Base-by-base conservation (phyloP, 2,113 vertebrate species). In the Trematomus loennbergii region DNA sequence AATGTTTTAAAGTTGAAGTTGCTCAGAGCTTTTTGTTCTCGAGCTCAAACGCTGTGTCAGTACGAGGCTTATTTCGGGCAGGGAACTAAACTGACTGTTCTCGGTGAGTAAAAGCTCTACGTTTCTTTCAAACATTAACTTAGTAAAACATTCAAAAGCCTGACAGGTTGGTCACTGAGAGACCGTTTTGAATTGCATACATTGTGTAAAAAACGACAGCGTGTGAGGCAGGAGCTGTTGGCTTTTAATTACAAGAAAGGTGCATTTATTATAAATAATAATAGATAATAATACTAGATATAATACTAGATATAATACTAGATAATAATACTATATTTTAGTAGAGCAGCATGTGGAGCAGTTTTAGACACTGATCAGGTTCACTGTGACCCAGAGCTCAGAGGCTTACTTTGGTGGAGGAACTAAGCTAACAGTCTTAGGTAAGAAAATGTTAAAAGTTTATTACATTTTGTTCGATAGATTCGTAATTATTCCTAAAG, bases 91-190 rank as follows among this genome's bases (percentile, higher is more conserved):
- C 64, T 86, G 60, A 84, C 86, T 12, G 86, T 90, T 85, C 88
- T 94, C 1, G 93, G 94, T 93, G 66, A 95, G 92, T 94, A 65
- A 59, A 16, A 20, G 4, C 0, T 74, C 25, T 17, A 40, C 12
- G 25, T 12, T 18, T n/a, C 20, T 46, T 61, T 8, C 25, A 29
- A 29, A 46, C 18, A n/a, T 16, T 2, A 43, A 22, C 17, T 7
- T 13, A 25, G n/a, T 20, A 46, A 18, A 45, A 16, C 7, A 10
- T 20, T 4, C 2, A 15, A 0, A 46, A 57, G 25, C 25, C 25
- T 29, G 25, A 29, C 1, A 63, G 5, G 9, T 3, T 3, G 0
- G 17, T 58, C 1, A 11, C 25, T 18, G 2, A 9, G 12, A 16
- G 15, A 69, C 36, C n/a, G 45, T 17, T 52, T n/a, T n/a, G 16